Conservation (phyloP, 2,113 vertebrate genomes). For the Physeter macrocephalus region DNA sequence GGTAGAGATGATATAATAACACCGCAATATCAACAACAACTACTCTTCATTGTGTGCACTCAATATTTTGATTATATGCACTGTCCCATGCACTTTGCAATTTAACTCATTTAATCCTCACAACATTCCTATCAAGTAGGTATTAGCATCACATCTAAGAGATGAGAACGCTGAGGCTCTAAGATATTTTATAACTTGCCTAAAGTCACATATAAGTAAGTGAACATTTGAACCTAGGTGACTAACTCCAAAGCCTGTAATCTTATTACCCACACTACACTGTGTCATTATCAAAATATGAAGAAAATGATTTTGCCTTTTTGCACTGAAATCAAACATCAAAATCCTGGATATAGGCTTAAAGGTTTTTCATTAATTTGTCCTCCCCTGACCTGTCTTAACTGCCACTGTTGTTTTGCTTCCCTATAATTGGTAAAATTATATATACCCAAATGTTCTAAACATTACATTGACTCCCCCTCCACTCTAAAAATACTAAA, state of each 20-base stretch:
- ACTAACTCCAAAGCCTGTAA: neutral
- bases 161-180: neutral
- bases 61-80: neutral
- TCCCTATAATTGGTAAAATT: neutral
- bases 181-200: neutral
- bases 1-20: neutral
- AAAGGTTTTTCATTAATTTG: neutral
- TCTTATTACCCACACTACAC: neutral
- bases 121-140: neutral
- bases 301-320: conserved; percentile 3
- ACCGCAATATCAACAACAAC: neutral
- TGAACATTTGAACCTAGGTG: neutral
- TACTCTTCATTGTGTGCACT: neutral
- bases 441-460: neutral
- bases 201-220: neutral
- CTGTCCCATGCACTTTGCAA: neutral
- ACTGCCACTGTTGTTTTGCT: neutral
- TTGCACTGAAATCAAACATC: neutral
- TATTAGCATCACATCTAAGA: neutral
- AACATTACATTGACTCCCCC: neutral
- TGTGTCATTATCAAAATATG: neutral
- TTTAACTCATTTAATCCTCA: conserved; percentile 16
- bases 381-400: neutral
- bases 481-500: neutral
- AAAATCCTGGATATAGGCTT: neutral